A percentile compares a stretch with the other conserved stretches of the same genome.
phyloP scores from a whole-genome alignment of 2,888 invertebrate species.

The Ornithoptera alexandrae region DNA sequence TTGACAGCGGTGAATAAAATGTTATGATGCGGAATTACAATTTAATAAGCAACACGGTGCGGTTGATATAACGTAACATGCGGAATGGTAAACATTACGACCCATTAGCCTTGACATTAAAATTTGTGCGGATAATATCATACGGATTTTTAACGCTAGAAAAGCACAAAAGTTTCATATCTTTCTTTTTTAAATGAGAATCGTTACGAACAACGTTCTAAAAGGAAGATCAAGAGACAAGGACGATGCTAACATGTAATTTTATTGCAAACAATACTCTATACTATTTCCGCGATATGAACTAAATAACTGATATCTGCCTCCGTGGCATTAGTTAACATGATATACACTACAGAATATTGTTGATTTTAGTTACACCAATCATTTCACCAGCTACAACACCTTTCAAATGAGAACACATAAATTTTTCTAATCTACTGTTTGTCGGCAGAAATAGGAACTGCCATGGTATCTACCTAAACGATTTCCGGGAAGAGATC shows the following conservation, averaged over 20 bases:
- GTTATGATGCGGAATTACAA: slow-evolving; percentile 14
- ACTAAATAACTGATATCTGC: too few relatives aligned
- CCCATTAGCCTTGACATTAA: slow-evolving; percentile 17
- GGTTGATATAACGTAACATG: slow-evolving; percentile 11
- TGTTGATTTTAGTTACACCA: too few relatives aligned
- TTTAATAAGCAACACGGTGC: slow-evolving; percentile 15
- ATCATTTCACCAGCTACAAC: too few relatives aligned
- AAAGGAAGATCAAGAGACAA: background rate
- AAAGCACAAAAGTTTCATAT: background rate
- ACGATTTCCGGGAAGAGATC: too few relatives aligned
- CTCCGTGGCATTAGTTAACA: too few relatives aligned
- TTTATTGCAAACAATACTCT: background rate
- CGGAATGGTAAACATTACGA: slow-evolving; percentile 13
- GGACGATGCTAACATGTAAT: background rate
- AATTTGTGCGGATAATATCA: slow-evolving; percentile 14
- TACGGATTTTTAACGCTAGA: background rate
- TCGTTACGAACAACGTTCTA: background rate
- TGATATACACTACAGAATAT: too few relatives aligned
- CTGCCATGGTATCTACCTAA: too few relatives aligned
- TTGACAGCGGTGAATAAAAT: slow-evolving; percentile 16
- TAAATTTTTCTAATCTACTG: too few relatives aligned
- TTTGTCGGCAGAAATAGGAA: too few relatives aligned
- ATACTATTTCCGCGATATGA: too few relatives aligned
- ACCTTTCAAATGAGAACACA: too few relatives aligned
- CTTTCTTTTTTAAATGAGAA: background rate